Evolutionary conservation across 2,113 vertebrate genomes (phyloP).

Genomic region (Maccullochella peelii): DNA sequence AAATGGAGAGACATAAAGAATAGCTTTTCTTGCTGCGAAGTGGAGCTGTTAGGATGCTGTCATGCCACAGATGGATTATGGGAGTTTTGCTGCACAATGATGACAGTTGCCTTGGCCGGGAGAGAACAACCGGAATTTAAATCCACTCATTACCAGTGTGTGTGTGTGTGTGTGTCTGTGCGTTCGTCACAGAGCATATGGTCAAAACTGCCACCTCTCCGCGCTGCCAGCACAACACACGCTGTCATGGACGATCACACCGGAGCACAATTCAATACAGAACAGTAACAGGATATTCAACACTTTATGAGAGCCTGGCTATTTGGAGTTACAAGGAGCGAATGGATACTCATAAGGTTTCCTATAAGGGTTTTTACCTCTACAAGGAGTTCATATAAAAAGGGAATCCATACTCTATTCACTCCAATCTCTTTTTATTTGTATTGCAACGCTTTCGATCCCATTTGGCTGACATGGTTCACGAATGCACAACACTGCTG

Average conservation of each 20-base stretch:
- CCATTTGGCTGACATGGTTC: slow-evolving; percentile 56
- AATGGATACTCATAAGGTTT: slow-evolving; percentile 38
- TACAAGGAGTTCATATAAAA: slow-evolving; percentile 51
- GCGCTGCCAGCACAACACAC: slow-evolving; percentile 26
- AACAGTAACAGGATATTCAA: slow-evolving; percentile 55
- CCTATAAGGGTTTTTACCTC: slow-evolving; percentile 45
- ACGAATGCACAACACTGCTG: slow-evolving; percentile 47
- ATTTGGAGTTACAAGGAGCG: slow-evolving; percentile 50
- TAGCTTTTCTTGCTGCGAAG: slow-evolving; percentile 54
- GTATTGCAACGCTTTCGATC: slow-evolving; percentile 52
- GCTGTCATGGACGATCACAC: slow-evolving; percentile 33
- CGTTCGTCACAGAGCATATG: slow-evolving; percentile 44
- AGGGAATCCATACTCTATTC: slow-evolving; percentile 69
- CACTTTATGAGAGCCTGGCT: slow-evolving; percentile 55
- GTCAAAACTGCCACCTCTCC: slow-evolving; percentile 39
- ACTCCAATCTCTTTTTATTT: slow-evolving; percentile 70
- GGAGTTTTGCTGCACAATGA: slow-evolving; percentile 66
- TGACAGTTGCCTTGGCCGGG: slow-evolving; percentile 61
- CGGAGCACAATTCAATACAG: slow-evolving; percentile 38
- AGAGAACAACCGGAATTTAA: slow-evolving; percentile 63
- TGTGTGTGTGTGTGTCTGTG: background rate
- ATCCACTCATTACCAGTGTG: slow-evolving; percentile 48
- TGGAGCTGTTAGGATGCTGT: slow-evolving; percentile 54
- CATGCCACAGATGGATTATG: slow-evolving; percentile 75
- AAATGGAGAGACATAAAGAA: slow-evolving; percentile 52